phyloP scores from a whole-genome alignment of 30 jellyfish, hydroid and myxozoan genomes.

The Catostylus mosaicus region DNA sequence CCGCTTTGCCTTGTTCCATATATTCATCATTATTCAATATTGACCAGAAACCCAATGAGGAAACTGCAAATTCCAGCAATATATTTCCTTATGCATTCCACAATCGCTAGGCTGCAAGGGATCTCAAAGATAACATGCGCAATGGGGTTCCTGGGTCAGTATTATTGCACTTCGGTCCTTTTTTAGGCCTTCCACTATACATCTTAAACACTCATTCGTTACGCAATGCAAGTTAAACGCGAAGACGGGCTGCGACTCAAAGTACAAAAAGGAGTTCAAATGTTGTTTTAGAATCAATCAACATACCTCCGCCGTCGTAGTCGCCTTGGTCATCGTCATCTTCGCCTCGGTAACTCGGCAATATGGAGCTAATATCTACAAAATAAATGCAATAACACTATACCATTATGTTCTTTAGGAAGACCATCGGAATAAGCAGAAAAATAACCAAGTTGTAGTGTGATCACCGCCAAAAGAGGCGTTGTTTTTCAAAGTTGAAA shows the following conservation, averaged over 20 bases:
- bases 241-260: neutral
- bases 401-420: neutral
- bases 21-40: too few relatives aligned
- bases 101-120: too few relatives aligned
- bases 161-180: too few relatives aligned
- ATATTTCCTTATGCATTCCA: too few relatives aligned
- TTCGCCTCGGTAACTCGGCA: conserved; percentile 76
- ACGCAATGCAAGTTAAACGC: neutral
- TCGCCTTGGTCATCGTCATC: conserved; percentile 87
- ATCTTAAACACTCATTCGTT: neutral
- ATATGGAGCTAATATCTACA: conserved; percentile 77
- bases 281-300: neutral
- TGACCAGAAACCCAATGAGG: too few relatives aligned
- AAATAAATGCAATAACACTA: neutral
- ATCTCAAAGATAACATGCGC: too few relatives aligned
- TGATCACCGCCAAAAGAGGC: conserved; percentile 2
- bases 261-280: neutral
- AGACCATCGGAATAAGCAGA: neutral
- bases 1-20: too few relatives aligned
- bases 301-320: conserved; percentile 65
- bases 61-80: too few relatives aligned
- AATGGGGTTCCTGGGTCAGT: too few relatives aligned
- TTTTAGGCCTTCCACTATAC: too few relatives aligned
- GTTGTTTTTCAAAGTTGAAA: neutral
- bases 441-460: neutral